A percentile compares a stretch with the other conserved stretches of the same genome.
Conservation (phyloP, 2,888 invertebrate genomes). For the Norana najaformis region DNA sequence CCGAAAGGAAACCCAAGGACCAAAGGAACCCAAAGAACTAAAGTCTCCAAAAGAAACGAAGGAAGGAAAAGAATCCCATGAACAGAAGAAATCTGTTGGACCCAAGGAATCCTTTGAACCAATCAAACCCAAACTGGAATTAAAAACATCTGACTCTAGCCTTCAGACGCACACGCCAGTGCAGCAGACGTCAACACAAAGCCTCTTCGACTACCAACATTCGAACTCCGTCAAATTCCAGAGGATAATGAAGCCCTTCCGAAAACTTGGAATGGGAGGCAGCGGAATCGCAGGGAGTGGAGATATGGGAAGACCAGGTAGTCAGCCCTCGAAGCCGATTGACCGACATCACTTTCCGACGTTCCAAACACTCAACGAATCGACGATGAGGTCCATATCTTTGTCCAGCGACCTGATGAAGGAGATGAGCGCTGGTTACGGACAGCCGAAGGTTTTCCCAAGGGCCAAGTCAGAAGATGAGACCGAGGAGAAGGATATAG, state of each 20-base stretch:
- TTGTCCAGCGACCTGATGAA: slow-evolving; percentile 7
- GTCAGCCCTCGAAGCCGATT: not conserved
- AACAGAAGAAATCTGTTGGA: not conserved
- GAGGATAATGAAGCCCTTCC: slow-evolving; percentile 14
- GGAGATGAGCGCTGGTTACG: not conserved
- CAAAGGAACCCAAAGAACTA: not conserved
- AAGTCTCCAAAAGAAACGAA: not conserved
- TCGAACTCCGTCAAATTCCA: slow-evolving; percentile 17
- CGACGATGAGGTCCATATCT: not conserved
- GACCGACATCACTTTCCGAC: not conserved
- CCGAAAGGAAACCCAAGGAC: not conserved
- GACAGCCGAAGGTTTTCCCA: not conserved
- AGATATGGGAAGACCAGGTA: not conserved
- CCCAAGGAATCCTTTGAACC: not conserved
- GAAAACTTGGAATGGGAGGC: slow-evolving; percentile 6
- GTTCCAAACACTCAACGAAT: slow-evolving; percentile 8
- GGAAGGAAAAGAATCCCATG: not conserved
- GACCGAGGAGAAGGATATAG: not conserved
- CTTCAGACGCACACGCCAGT: not conserved
- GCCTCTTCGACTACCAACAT: slow-evolving; percentile 1
- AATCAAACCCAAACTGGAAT: not conserved
- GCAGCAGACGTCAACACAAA: not conserved
- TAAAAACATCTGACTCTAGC: not conserved
- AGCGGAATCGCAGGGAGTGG: not conserved
- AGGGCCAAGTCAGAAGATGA: not conserved